Base-by-base conservation (phyloP, 2,113 vertebrate genomes). In the Gambusia affinis region DNA sequence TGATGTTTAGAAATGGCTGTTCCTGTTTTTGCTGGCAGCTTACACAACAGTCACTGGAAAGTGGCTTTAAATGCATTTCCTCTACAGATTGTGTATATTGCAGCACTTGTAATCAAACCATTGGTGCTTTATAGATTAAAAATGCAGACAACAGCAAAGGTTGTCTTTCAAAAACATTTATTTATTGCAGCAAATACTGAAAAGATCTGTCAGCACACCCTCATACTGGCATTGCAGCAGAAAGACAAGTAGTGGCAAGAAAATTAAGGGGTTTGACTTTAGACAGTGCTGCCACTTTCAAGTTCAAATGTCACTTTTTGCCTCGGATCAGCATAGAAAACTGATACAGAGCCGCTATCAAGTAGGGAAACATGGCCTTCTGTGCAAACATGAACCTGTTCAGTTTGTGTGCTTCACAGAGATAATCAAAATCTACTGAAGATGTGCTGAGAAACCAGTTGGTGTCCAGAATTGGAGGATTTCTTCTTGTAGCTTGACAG, bases 231-330 rank as follows among this genome's bases (percentile, higher is more conserved):
- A 2, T 22, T 19, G 39, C 31, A 72, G 51, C 14, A 37, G 51
- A 10, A 19, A 29, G 47, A n/a, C 68, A 47, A 68, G 29, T 35
- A 28, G 7, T 66, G 31, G 12, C 69, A 57, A 8, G 42, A 71
- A 64, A 62, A 39, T 24, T 30, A 15, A 3, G 33, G 27, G 15
- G 42, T 39, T 60, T 71, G 60, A 63, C 78, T 68, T 72, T 60
- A 33, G 47, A 57, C 60, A 28, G 17, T 44, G 64, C 51, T 54
- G 54, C 66, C 68, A 78, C 54, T 28, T 54, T 76, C 76, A 76
- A 8, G 57, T 70, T 79, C n/a, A 76, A 33, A 73, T 66, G 19
- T 66, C 28, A 70, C 42, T n/a, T 17, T 28, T 51, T 35, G 39
- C 17, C 33, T 31, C 1, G 12, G 51, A 68, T 67, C 78, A 72